Conservation (phyloP, 1,140 invertebrate species). For the Ostrea edulis region DNA sequence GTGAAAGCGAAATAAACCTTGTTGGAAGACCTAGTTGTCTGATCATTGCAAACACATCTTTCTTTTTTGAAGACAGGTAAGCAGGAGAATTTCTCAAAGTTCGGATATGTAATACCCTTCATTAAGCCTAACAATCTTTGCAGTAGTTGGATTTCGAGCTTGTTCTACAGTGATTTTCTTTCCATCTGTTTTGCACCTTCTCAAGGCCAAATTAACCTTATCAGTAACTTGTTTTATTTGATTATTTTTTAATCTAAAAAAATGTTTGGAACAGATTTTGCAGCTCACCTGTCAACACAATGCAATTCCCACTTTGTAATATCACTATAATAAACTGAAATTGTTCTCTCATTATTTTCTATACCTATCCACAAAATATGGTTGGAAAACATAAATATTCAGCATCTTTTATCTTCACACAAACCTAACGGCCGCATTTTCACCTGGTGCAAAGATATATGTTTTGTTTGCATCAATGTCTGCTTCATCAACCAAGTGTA, state of each 20-base stretch:
- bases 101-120: slow-evolving; percentile 59
- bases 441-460: slow-evolving; percentile 58
- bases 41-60: slow-evolving; percentile 66
- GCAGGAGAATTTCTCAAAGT: slow-evolving; percentile 57
- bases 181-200: slow-evolving; percentile 51
- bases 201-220: slow-evolving; percentile 49
- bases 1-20: slow-evolving; percentile 55
- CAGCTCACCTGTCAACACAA: slow-evolving; percentile 52
- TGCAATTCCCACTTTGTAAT: slow-evolving; percentile 57
- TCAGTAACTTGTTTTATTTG: slow-evolving; percentile 55
- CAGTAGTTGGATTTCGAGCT: slow-evolving; percentile 22
- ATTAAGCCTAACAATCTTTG: slow-evolving; percentile 53
- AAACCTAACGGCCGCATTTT: slow-evolving; percentile 52
- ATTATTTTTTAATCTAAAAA: slow-evolving; percentile 57
- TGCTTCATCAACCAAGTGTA: slow-evolving; percentile 47
- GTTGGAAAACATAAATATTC: slow-evolving; percentile 53
- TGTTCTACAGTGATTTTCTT: slow-evolving; percentile 50
- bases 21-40: slow-evolving; percentile 60
- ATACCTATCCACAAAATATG: slow-evolving; percentile 56
- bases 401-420: slow-evolving; percentile 51
- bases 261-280: slow-evolving; percentile 51
- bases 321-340: slow-evolving; percentile 54
- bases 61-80: slow-evolving; percentile 57
- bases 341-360: slow-evolving; percentile 47
- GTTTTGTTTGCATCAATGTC: slow-evolving; percentile 33